Evolutionary conservation across 1,140 invertebrate species (phyloP).

Genomic region (Drosophila auraria): DNA sequence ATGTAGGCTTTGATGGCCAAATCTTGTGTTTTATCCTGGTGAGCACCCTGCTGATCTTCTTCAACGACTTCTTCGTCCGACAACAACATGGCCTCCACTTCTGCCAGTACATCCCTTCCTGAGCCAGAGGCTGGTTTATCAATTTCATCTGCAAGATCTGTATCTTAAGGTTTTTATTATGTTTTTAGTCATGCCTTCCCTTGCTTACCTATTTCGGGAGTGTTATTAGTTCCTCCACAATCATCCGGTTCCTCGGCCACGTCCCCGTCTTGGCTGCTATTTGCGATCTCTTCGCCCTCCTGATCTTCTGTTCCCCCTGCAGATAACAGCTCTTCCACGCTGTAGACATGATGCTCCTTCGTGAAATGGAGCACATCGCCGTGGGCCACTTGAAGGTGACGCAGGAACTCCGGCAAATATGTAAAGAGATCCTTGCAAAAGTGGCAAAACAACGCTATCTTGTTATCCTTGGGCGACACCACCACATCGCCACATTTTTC

Average conservation of each 20-base stretch:
- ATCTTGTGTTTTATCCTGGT: not conserved
- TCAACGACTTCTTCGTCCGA: not conserved
- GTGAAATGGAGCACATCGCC: slow-evolving; percentile 46
- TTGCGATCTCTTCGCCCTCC: not conserved
- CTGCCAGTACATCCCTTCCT: slow-evolving; percentile 22
- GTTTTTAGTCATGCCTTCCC: too few relatives aligned
- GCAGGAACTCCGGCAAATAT: slow-evolving; percentile 49
- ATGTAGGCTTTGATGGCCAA: slow-evolving; percentile 1
- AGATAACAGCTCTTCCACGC: slow-evolving; percentile 54
- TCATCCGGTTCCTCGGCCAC: slow-evolving; percentile 10
- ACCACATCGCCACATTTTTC: slow-evolving; percentile 75
- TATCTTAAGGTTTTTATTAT: not conserved
- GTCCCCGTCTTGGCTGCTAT: slow-evolving; percentile 4
- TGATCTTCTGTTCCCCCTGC: slow-evolving; percentile 2
- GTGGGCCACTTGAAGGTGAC: slow-evolving; percentile 62
- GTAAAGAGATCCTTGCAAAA: slow-evolving; percentile 61
- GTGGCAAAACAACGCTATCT: slow-evolving; percentile 58
- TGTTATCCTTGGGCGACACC: slow-evolving; percentile 58
- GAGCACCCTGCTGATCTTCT: not conserved
- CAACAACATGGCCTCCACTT: slow-evolving; percentile 49
- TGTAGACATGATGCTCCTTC: slow-evolving; percentile 53
- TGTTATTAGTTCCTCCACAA: too few relatives aligned
- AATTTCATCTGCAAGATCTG: not conserved
- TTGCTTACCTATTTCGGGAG: slow-evolving; percentile 4
- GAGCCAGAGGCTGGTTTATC: not conserved